Evolutionary conservation across 2,113 vertebrate genomes (phyloP).

Genomic region (Sceloporus undulatus): DNA sequence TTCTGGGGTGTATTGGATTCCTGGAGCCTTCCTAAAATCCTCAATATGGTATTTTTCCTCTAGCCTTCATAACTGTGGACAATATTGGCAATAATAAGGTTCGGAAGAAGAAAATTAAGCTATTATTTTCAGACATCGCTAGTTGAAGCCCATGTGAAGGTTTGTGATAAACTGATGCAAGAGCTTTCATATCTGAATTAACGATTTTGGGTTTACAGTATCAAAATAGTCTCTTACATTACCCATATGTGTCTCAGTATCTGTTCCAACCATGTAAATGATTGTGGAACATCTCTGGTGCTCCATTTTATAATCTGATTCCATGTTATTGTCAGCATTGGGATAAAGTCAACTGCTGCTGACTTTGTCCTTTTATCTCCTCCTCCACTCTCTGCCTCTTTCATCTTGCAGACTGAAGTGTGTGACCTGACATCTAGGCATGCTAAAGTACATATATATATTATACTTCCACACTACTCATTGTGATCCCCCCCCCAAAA

Average conservation of each 20-base stretch:
- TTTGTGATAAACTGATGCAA: background rate
- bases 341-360: background rate
- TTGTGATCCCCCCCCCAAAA: background rate
- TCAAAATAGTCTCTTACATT: background rate
- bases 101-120: background rate
- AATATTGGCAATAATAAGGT: background rate
- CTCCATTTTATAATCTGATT: background rate
- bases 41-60: no score
- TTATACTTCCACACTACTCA: background rate
- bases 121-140: background rate
- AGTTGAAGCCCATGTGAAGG: background rate
- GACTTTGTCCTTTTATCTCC: background rate
- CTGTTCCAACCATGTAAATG: background rate
- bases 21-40: background rate
- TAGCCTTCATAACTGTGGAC: no score
- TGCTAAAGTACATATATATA: background rate
- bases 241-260: background rate
- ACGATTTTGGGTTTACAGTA: background rate
- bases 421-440: background rate
- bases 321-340: background rate
- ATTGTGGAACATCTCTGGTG: no score
- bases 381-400: background rate
- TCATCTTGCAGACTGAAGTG: background rate
- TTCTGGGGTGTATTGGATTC: no score
- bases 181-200: background rate